Base-by-base conservation (phyloP, 2,888 invertebrate species). In the Volucella bombylans region DNA sequence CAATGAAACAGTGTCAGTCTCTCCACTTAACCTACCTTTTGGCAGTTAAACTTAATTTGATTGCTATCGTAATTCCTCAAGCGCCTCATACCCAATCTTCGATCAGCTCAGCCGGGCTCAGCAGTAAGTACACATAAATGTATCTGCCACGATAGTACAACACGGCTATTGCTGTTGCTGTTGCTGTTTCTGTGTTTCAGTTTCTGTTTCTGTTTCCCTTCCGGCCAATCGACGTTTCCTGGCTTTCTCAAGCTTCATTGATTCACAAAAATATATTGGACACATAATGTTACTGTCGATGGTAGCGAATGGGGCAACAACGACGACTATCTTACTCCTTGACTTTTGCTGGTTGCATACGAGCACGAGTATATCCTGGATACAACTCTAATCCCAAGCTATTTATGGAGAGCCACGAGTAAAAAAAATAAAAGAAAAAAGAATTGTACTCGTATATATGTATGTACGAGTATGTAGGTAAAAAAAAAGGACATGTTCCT, bases 41-140 rank as follows among this genome's bases (percentile, higher is more conserved):
- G 72, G 82, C 86, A 78, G 86, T 86, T 82, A 86, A 86, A 86
- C 82, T 86, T 86, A 86, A 86, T 86, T 86, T 86, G 86, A 86
- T 86, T 86, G 86, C 86, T 86, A 86, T 86, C 86, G 82, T 74
- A 82, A 86, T 78, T 78, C 86, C 68, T 77, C 49, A 59, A 50
- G n/a, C 41, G 50, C 45, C 18, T 15, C 39, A 23, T 23, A 23
- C 8, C 49, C 9, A 38, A 52, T 77, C 67, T 61, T 61, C 54
- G 41, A 61, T 14, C 73, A 49, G 68, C 31, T 77, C 69, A 69
- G 77, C 39, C 83, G 83, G 23, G 69, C 83, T 83, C 74, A 83
- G 71, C 79, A 74, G 73, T 85, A 80, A 81, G 74, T 74, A 74
- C 74, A 74, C 62, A 73, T 62, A 64, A 64, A 64, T 76, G 81